Conservation (phyloP, 2,797 vertebrate genomes). For the Spondyliosoma cantharus region DNA sequence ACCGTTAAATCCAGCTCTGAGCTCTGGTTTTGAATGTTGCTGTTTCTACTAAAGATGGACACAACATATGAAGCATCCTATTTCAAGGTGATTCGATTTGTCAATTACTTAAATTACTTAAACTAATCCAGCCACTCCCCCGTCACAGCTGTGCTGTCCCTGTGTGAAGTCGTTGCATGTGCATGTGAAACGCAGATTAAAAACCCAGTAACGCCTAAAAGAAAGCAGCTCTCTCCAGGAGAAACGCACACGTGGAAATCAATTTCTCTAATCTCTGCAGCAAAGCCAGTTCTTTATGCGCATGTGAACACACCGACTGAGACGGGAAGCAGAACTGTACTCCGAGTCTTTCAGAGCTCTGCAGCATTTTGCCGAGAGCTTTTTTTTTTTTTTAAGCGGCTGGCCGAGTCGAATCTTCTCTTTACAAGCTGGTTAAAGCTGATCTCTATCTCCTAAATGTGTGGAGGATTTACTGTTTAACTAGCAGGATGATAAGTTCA, state of each 20-base stretch:
- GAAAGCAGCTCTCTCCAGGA: too few species aligned
- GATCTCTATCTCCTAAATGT: slow-evolving; percentile 19
- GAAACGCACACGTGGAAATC: too few species aligned
- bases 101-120: too few species aligned
- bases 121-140: neutral
- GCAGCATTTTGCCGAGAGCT: slow-evolving; percentile 11
- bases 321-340: neutral
- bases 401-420: slow-evolving; percentile 8
- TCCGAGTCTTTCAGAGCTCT: neutral
- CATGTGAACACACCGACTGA: neutral
- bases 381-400: slow-evolving; percentile 12
- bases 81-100: neutral
- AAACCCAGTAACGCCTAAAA: neutral
- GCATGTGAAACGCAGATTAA: neutral
- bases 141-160: neutral
- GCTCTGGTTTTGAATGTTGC: neutral
- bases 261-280: too few species aligned
- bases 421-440: slow-evolving; percentile 1
- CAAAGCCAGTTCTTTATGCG: neutral
- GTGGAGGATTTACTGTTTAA: slow-evolving; percentile 25
- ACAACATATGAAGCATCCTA: neutral
- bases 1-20: too few species aligned
- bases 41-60: neutral
- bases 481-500: slow-evolving; percentile 15
- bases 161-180: too few species aligned